Percentiles rank a stretch among this genome's conserved stretches.
Conservation (phyloP, 2,888 invertebrate species). For the Mimachlamys varia region DNA sequence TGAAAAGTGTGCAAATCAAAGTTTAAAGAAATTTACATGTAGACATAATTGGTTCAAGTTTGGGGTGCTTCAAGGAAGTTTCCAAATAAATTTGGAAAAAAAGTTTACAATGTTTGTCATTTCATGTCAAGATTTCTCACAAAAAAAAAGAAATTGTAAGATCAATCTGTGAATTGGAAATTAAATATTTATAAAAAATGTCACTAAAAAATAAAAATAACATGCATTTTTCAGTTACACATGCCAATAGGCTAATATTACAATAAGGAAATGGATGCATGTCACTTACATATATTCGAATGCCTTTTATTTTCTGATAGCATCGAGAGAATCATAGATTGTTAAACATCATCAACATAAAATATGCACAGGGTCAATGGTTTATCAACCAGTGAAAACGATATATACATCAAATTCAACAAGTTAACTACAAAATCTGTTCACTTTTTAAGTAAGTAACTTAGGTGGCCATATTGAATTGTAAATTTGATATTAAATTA, state of each 20-base stretch:
- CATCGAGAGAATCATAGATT: not conserved
- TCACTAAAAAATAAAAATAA: not conserved
- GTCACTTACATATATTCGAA: not conserved
- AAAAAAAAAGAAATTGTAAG: not conserved
- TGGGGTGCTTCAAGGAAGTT: not conserved
- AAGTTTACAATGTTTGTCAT: too few relatives aligned
- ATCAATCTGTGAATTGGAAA: not conserved
- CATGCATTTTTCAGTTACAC: not conserved
- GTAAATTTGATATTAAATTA: too few relatives aligned
- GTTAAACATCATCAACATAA: not conserved
- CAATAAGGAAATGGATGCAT: not conserved
- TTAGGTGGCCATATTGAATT: too few relatives aligned
- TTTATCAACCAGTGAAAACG: too few relatives aligned
- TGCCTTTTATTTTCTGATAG: not conserved
- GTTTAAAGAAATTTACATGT: not conserved
- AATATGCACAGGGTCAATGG: not conserved
- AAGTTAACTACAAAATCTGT: too few relatives aligned
- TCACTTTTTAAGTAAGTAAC: too few relatives aligned
- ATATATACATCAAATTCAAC: too few relatives aligned
- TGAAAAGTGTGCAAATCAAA: not conserved
- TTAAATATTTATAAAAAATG: not conserved
- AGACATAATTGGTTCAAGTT: not conserved
- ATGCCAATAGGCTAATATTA: not conserved
- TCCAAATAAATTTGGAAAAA: not conserved
- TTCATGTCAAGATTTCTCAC: not conserved